Evolutionary conservation across 2,113 vertebrate species (phyloP).

Genomic region (Percopsis transmontana): DNA sequence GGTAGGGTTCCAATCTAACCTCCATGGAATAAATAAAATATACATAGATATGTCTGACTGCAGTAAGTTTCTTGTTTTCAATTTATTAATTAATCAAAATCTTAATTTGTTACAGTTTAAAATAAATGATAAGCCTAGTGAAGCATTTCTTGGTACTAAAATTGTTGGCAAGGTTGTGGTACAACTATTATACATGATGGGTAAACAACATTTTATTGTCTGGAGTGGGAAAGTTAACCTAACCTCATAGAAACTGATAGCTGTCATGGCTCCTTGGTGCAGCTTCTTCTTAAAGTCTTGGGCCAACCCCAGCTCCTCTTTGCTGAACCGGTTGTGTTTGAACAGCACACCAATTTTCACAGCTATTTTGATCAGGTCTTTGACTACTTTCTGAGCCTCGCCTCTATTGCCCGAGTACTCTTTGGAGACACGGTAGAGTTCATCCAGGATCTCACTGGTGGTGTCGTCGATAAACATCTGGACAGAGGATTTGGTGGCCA

Average conservation of each 20-base stretch:
- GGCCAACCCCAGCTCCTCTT: constrained; percentile 79
- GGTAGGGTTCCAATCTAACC: neutral
- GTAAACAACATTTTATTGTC: neutral
- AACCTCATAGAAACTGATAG: constrained; percentile 89
- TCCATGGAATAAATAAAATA: no score
- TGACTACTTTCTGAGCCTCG: constrained; percentile 86
- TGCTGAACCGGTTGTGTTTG: constrained; percentile 81
- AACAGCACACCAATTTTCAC: constrained; percentile 87
- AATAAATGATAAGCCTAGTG: no score
- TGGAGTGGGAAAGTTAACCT: neutral
- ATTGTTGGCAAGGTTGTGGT: no score
- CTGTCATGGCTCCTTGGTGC: constrained; percentile 85
- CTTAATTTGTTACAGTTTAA: no score
- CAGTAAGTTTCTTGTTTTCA: no score
- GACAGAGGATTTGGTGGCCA: constrained; percentile 84
- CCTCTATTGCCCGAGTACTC: constrained; percentile 79
- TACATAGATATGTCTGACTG: no score
- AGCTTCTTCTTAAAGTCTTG: constrained; percentile 85
- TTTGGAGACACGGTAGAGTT: constrained; percentile 88
- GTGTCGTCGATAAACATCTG: constrained; percentile 91
- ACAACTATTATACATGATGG: no score
- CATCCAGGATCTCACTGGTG: constrained; percentile 87
- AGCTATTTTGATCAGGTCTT: constrained; percentile 87
- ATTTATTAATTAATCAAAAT: no score
- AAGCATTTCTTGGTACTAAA: no score